Evolutionary conservation across 2,888 invertebrate species (phyloP).

Genomic region (Oligia strigilis): DNA sequence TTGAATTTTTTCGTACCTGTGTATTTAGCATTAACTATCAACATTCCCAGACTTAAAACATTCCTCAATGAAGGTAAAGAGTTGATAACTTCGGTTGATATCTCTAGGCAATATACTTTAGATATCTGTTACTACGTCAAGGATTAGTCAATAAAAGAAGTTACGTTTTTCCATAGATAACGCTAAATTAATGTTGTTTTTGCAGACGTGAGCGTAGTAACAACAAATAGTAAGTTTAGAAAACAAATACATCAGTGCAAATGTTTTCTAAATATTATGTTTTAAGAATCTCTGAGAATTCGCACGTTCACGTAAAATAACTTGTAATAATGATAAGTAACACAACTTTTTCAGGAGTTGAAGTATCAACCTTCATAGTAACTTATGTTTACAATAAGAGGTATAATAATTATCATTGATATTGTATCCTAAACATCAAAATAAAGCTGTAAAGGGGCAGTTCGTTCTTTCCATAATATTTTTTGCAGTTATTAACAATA

Average conservation of each 20-base stretch:
- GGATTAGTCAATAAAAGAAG: constrained; percentile 3
- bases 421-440: not conserved
- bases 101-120: constrained; percentile 18
- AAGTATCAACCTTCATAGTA: constrained; percentile 24
- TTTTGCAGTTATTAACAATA: not conserved
- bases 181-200: constrained; percentile 17
- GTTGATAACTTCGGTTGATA: constrained; percentile 5
- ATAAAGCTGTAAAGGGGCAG: constrained; percentile 8
- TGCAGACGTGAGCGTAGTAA: constrained; percentile 45
- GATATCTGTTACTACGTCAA: constrained; percentile 20
- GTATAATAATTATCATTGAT: not conserved
- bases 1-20: not conserved
- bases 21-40: not conserved
- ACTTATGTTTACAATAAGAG: constrained; percentile 7
- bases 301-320: constrained; percentile 47
- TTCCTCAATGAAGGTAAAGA: constrained; percentile 5
- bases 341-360: not conserved
- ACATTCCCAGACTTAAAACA: constrained; percentile 12
- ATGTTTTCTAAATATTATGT: constrained; percentile 43
- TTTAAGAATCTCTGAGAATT: constrained; percentile 17
- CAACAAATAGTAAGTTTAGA: constrained; percentile 43
- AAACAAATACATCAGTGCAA: constrained; percentile 19
- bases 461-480: not conserved
- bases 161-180: constrained; percentile 22
- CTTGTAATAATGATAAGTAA: constrained; percentile 23